Base-by-base conservation (phyloP, 1,140 invertebrate species). In the Neoseiulus cucumeris region DNA sequence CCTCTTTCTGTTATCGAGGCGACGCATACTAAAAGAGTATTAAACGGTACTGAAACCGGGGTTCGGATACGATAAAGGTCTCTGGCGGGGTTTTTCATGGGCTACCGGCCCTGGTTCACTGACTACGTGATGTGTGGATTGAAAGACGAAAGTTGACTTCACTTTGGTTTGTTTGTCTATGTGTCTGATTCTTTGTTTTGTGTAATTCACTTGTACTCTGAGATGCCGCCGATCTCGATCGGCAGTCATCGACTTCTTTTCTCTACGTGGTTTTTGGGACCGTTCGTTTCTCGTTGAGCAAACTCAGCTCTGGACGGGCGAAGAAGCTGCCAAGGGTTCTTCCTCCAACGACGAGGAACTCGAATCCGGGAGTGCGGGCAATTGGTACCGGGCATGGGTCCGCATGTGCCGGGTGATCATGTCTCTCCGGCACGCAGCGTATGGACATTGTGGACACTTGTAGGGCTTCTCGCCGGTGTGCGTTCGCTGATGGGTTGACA, bases 381-480 rank as follows among this genome's bases (percentile, higher is more conserved):
- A 30, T 44, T 75, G 72, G 66, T 73, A 73, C 12, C 79, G 76
- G 30, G 72, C 72, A 68, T 81, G 80, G 22, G 80, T 80, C 47
- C 79, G 79, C 85, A 96, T 86, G 73, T 96, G 92, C 64, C 92
- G 81, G 0, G 93, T 97, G 75, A 98, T 96, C 94, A 97, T 98
- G 76, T 97, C 94, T 12, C 93, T 81, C 0, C 90, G 82, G 69
- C 91, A 97, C 5, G 93, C 92, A 0, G 92, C 89, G 76, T 98
- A 98, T 7, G 89, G 84, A 76, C 94, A 98, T 74, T 88, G 84
- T 1, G 89, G 87, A 78, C 94, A 98, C 72, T 87, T 87, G 80
- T 98, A 98, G 0, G 93, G 94, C 73, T 96, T 96, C 76, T 96
- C 91, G 0, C 94, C 91, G 0, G 94, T 97, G 75, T 98, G 94